Percentiles rank a stretch among this genome's conserved stretches.
Conservation (phyloP, 2,888 invertebrate genomes). For the Ichneumoninae sp. region DNA sequence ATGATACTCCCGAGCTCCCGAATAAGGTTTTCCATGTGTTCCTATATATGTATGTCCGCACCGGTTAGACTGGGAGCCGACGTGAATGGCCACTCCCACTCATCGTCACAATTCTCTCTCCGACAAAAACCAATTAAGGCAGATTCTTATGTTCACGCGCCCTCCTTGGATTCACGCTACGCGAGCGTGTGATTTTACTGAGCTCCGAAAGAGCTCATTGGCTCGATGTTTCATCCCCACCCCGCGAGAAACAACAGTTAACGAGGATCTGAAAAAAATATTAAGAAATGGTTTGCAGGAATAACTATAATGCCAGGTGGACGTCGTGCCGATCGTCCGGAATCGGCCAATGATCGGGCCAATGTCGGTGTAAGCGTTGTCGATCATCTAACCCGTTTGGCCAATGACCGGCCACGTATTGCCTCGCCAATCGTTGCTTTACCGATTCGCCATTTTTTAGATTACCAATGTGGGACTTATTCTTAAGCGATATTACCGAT, state of each 20-base stretch:
- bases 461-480: neutral
- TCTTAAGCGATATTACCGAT: neutral
- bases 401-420: too few species aligned
- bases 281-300: neutral
- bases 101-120: constrained; percentile 10
- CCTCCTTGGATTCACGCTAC: constrained; percentile 31
- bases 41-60: constrained; percentile 25
- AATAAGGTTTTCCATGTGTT: constrained; percentile 14
- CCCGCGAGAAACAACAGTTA: neutral
- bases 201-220: constrained; percentile 9
- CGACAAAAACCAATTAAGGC: constrained; percentile 47
- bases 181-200: constrained; percentile 19
- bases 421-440: neutral
- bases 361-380: too few species aligned
- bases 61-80: constrained; percentile 37
- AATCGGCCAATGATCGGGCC: too few species aligned
- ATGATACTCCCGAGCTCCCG: neutral
- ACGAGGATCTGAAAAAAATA: neutral
- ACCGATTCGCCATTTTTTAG: neutral
- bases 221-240: neutral
- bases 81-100: constrained; percentile 56
- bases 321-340: too few species aligned
- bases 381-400: too few species aligned
- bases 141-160: constrained; percentile 34
- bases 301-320: neutral